These are phyloP conservation scores for Hemicrepidius hirtus DNA, from an alignment of 2,888 invertebrate genomes.

Conservation along the genomic window DNA sequence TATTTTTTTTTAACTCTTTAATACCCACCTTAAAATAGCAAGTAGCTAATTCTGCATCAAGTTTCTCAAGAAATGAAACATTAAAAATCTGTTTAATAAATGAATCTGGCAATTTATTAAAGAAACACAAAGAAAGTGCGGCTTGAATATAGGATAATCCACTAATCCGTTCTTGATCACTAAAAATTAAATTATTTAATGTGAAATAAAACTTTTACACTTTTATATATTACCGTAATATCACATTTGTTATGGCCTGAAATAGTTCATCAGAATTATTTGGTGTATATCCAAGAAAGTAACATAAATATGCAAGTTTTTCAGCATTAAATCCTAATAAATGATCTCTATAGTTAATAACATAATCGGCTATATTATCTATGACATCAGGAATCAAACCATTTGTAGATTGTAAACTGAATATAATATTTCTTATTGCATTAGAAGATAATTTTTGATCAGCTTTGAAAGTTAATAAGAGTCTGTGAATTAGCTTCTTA, in stretches of 20 bases:
- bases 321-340: constrained; percentile 74
- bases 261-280: constrained; percentile 68
- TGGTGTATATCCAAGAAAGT: constrained; percentile 73
- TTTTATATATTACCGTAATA: constrained; percentile 74
- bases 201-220: background rate
- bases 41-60: constrained; percentile 75
- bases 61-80: constrained; percentile 75
- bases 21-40: constrained; percentile 76
- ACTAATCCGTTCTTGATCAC: constrained; percentile 75
- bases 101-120: constrained; percentile 72
- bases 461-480: constrained; percentile 68
- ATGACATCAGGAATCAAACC: constrained; percentile 71
- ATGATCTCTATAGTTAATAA: constrained; percentile 69
- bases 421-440: constrained; percentile 70
- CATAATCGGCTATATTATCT: constrained; percentile 72
- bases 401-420: constrained; percentile 69
- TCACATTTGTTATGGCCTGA: constrained; percentile 68
- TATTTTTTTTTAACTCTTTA: too few relatives aligned
- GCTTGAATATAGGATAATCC: constrained; percentile 74
- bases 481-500: constrained; percentile 65
- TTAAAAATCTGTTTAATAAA: constrained; percentile 76
- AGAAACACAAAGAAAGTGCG: constrained; percentile 74
- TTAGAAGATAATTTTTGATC: constrained; percentile 71
- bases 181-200: constrained; percentile 63
- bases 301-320: constrained; percentile 73